phyloP scores from a whole-genome alignment of 2,888 invertebrate genomes.

The Patella pellucida region DNA sequence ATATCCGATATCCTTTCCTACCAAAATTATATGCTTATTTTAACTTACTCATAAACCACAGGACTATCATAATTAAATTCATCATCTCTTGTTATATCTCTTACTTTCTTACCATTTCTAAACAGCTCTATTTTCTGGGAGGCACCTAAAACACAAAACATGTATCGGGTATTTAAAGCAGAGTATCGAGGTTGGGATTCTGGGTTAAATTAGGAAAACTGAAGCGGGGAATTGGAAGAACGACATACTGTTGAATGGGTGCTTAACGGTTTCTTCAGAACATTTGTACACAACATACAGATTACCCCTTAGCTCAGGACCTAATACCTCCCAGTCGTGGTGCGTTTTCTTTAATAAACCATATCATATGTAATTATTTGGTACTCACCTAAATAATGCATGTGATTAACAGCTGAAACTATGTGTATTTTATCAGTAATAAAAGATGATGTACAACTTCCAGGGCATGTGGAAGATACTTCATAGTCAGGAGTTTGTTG shows the following conservation, averaged over 20 bases:
- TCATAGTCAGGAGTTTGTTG: slow-evolving; percentile 29
- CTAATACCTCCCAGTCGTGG: too few relatives aligned
- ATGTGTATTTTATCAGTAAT: slow-evolving; percentile 35
- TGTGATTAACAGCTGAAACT: slow-evolving; percentile 43
- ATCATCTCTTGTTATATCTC: slow-evolving; percentile 42
- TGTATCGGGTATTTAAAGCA: too few relatives aligned
- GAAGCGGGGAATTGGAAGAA: too few relatives aligned
- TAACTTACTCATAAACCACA: slow-evolving; percentile 43
- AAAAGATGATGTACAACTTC: slow-evolving; percentile 24
- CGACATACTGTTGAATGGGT: too few relatives aligned
- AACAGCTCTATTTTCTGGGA: slow-evolving; percentile 38
- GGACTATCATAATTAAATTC: slow-evolving; percentile 47
- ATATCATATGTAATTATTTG: too few relatives aligned
- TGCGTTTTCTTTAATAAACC: too few relatives aligned
- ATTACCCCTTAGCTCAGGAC: too few relatives aligned
- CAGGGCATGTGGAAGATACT: slow-evolving; percentile 24
- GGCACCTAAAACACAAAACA: slow-evolving; percentile 32
- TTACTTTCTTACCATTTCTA: slow-evolving; percentile 33
- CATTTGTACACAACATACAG: too few relatives aligned
- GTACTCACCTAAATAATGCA: slow-evolving; percentile 50
- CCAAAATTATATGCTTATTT: not conserved
- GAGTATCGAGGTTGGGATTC: too few relatives aligned
- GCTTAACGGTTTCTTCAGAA: too few relatives aligned
- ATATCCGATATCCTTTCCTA: too few relatives aligned
- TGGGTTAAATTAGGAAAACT: too few relatives aligned